These are phyloP conservation scores for Andricus grossulariae DNA, from an alignment of 1,140 invertebrate genomes.

Conservation along the genomic window DNA sequence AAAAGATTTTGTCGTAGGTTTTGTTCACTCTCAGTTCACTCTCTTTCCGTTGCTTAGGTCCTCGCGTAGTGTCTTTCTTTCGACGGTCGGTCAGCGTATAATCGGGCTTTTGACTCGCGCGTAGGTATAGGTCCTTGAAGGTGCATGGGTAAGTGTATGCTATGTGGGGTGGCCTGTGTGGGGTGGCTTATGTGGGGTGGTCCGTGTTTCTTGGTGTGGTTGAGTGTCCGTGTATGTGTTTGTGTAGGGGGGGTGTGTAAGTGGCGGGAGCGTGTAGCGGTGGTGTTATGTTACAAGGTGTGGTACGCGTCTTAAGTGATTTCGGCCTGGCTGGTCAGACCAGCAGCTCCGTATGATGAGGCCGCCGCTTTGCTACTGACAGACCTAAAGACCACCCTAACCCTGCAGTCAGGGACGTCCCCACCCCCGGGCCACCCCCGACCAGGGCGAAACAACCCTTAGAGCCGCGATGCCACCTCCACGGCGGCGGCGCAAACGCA, in stretches of 20 bases:
- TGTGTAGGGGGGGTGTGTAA: conserved; percentile 42
- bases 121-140: conserved; percentile 38
- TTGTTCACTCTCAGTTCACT: conserved; percentile 9
- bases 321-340: conserved; percentile 72
- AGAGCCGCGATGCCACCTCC: conserved; percentile 73
- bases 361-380: conserved; percentile 76
- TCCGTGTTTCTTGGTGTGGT: conserved; percentile 47
- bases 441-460: conserved; percentile 55
- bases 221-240: conserved; percentile 40
- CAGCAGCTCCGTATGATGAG: conserved; percentile 75
- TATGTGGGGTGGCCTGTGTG: conserved; percentile 34
- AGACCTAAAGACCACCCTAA: conserved; percentile 75
- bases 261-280: conserved; percentile 60
- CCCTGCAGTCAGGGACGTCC: conserved; percentile 66
- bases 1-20: too few relatives aligned
- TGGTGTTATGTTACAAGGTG: conserved; percentile 69
- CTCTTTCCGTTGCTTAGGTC: neutral
- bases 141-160: conserved; percentile 39
- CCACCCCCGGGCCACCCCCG: conserved; percentile 59
- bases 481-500: conserved; percentile 72
- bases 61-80: conserved; percentile 26
- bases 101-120: conserved; percentile 23
- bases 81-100: conserved; percentile 25
- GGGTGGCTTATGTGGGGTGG: conserved; percentile 35
- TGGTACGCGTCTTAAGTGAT: conserved; percentile 73